phyloP scores from a whole-genome alignment of 2,888 invertebrate genomes.

The Cotesia congregata region DNA sequence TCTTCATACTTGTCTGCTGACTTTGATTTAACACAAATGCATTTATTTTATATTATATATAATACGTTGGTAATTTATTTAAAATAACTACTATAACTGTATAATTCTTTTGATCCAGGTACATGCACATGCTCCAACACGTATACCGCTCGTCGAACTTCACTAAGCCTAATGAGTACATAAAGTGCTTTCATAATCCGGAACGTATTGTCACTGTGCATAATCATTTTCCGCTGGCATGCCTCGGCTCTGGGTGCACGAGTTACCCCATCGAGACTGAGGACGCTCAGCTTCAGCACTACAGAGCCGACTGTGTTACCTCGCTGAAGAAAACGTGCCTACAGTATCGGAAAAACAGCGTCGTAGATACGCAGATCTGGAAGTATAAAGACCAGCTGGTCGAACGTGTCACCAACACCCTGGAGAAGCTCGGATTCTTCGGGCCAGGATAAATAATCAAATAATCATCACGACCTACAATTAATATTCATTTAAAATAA shows the following conservation, averaged over 20 bases:
- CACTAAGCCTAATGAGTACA: slow-evolving; percentile 93
- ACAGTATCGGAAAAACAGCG: slow-evolving; percentile 85
- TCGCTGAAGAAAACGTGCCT: slow-evolving; percentile 87
- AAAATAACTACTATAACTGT: slow-evolving; percentile 2
- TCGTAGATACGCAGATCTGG: slow-evolving; percentile 90
- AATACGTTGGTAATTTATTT: slow-evolving; percentile 16
- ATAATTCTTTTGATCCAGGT: slow-evolving; percentile 63
- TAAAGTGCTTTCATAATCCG: slow-evolving; percentile 95
- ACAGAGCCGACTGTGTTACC: slow-evolving; percentile 92
- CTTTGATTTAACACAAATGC: background rate
- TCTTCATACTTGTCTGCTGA: slow-evolving; percentile 1
- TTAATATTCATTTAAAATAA: background rate
- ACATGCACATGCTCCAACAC: slow-evolving; percentile 95
- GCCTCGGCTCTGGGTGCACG: slow-evolving; percentile 84
- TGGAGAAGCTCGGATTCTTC: slow-evolving; percentile 82
- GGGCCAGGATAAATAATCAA: slow-evolving; percentile 20
- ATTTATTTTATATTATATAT: slow-evolving; percentile 17
- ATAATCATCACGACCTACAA: background rate
- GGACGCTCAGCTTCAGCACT: slow-evolving; percentile 93
- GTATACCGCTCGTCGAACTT: slow-evolving; percentile 91
- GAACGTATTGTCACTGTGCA: slow-evolving; percentile 90
- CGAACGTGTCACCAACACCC: slow-evolving; percentile 78
- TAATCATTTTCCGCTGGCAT: slow-evolving; percentile 93
- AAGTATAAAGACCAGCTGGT: slow-evolving; percentile 85
- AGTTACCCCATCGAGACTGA: slow-evolving; percentile 86